Base-by-base conservation (phyloP, 2,113 vertebrate species). In the Ceyx margarethae region DNA sequence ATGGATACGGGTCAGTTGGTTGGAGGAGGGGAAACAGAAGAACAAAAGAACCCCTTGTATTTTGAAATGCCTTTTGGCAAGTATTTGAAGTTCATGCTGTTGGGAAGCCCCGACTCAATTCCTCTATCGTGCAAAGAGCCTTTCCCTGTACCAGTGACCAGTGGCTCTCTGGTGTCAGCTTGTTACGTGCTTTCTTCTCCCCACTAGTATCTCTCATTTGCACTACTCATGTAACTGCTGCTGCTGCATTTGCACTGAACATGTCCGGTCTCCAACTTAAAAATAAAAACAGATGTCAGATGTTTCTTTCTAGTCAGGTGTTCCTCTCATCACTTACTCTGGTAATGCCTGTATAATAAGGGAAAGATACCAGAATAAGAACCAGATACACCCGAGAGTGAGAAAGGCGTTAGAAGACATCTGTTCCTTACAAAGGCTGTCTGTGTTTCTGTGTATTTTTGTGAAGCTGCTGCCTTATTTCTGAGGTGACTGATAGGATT, bases 281-380 rank as follows among this genome's bases (percentile, higher is more conserved):
- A 73, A 81, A 66, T 64, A 58, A 78, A 85, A 73, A 10, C 33
- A 81, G 37, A 80, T 87, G 81, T 81, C 60, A 85, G 26, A 83
- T 92, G 21, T 65, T 85, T 53, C 25, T 77, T 80, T 56, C 33
- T 58, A 60, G 58, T 50, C 89, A 94, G 81, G 46, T 87, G 71
- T 93, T 76, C 51, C 23, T 82, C 90, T 85, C 56, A 35, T 80
- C 84, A 64, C 71, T 91, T 82, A n/a, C 60, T 89, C 15, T 77
- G n/a, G 10, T 81, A 85, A 20, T 48, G 37, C 46, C 35, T 54
- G 37, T 66, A 40, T 18, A 16, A 56, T 48, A 64, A 85, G 33
- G 62, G 67, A 76, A 62, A 5, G n/a, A 71, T 85, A 89, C 81
- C 81, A 62, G 67, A 82, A 57, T 67, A 66, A 81, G 40, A 93